Evolutionary conservation across 2,797 vertebrate species (phyloP).

Genomic region (Galago senegalensis): DNA sequence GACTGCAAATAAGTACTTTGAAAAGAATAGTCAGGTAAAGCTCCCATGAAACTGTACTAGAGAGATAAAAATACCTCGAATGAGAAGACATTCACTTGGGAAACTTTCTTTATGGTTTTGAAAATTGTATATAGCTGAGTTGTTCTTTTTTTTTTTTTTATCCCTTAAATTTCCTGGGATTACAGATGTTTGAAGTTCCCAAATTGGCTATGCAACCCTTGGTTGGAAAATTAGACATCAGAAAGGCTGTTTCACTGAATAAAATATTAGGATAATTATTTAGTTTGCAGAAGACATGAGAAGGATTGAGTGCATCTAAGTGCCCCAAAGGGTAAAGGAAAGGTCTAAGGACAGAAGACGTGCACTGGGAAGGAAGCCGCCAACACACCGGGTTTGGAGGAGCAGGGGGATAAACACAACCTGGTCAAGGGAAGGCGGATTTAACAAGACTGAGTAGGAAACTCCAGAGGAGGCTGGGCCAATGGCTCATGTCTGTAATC

Average conservation of each 20-base stretch:
- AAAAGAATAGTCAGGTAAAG: slow-evolving; percentile 45
- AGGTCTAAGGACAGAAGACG: background rate
- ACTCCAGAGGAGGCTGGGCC: background rate
- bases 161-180: slow-evolving; percentile 7
- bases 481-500: too few species aligned
- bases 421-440: rapidly evolving
- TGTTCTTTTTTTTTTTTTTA: background rate
- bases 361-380: background rate
- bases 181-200: slow-evolving; percentile 59
- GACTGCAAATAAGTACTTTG: slow-evolving; percentile 49
- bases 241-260: slow-evolving; percentile 57
- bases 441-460: background rate
- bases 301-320: background rate
- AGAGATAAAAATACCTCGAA: slow-evolving; percentile 66
- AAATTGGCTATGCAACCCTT: background rate
- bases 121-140: background rate
- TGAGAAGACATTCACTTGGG: slow-evolving; percentile 42
- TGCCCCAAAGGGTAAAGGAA: background rate
- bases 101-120: slow-evolving; percentile 21
- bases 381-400: background rate
- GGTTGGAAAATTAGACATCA: slow-evolving; percentile 65
- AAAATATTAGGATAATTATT: slow-evolving; percentile 55
- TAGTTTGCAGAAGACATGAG: background rate
- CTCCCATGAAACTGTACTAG: background rate
- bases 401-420: background rate